Evolutionary conservation across 2,113 vertebrate species (phyloP).

Genomic region (Mus spicilegus): DNA sequence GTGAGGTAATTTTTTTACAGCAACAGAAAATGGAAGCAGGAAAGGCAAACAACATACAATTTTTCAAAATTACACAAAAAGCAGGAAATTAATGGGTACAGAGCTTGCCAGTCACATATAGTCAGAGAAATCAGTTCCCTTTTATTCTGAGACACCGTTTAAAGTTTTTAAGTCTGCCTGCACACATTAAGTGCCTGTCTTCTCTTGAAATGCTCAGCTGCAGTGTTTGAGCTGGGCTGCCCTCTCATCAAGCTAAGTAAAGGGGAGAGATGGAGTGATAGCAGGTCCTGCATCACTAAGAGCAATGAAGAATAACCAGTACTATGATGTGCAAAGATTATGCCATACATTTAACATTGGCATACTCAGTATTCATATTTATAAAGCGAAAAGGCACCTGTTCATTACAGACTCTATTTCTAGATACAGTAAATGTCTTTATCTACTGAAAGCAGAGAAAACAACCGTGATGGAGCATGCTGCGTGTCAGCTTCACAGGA

Average conservation of each 20-base stretch:
- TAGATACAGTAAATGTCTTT: not conserved
- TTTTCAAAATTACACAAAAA: conserved; percentile 58
- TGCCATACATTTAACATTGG: not conserved
- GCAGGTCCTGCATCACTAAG: not conserved
- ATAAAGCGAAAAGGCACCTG: not conserved
- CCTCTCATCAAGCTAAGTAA: not conserved
- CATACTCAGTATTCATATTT: not conserved
- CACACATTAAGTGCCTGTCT: conserved; percentile 17
- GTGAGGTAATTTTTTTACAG: not conserved
- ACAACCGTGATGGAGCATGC: no score
- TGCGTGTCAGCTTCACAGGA: not conserved
- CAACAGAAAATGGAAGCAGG: conserved; percentile 8
- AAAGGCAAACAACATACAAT: conserved; percentile 30
- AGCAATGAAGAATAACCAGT: not conserved
- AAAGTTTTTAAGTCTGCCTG: not conserved
- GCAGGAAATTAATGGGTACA: conserved; percentile 58
- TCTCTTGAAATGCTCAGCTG: conserved; percentile 18
- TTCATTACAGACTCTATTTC: not conserved
- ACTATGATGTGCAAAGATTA: not conserved
- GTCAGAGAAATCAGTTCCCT: conserved; percentile 9
- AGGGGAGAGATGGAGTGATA: not conserved
- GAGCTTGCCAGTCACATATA: conserved; percentile 52
- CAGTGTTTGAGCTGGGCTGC: not conserved
- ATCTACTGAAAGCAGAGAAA: not conserved
- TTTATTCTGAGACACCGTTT: conserved; percentile 42